Conservation (phyloP, 2,797 vertebrate genomes). For the Molossus alvarezi region DNA sequence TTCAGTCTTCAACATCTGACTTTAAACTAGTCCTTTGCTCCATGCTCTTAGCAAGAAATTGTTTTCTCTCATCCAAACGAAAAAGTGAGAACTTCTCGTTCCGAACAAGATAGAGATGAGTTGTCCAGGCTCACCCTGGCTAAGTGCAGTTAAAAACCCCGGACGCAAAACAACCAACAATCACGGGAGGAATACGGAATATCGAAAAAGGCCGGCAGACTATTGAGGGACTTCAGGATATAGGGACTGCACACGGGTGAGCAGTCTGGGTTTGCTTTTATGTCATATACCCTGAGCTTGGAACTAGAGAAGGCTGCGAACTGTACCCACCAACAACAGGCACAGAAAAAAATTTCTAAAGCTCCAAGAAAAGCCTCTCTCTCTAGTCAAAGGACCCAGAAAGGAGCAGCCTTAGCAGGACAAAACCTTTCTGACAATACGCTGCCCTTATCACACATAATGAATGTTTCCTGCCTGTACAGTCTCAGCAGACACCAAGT, state of each 20-base stretch:
- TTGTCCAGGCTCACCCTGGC: neutral
- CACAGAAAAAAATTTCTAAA: neutral
- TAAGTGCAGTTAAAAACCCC: neutral
- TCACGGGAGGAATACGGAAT: neutral
- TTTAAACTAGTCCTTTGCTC: neutral
- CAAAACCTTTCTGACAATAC: neutral
- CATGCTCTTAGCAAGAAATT: neutral
- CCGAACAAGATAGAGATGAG: neutral
- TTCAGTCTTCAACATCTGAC: conserved; percentile 16
- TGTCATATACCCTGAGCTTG: neutral
- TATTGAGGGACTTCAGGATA: neutral
- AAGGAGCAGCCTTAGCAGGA: neutral
- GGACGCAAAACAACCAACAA: neutral
- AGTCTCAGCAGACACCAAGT: neutral
- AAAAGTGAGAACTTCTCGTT: conserved; percentile 5
- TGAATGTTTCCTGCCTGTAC: neutral
- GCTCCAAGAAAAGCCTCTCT: neutral
- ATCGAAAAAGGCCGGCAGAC: neutral
- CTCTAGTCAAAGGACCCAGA: neutral
- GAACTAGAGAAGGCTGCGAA: neutral
- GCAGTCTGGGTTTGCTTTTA: neutral
- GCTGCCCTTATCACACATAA: neutral
- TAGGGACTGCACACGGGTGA: neutral
- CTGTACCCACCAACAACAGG: neutral
- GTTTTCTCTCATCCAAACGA: conserved; percentile 12